phyloP scores from a whole-genome alignment of 2,113 vertebrate species.

The Choloepus hoffmanni region DNA sequence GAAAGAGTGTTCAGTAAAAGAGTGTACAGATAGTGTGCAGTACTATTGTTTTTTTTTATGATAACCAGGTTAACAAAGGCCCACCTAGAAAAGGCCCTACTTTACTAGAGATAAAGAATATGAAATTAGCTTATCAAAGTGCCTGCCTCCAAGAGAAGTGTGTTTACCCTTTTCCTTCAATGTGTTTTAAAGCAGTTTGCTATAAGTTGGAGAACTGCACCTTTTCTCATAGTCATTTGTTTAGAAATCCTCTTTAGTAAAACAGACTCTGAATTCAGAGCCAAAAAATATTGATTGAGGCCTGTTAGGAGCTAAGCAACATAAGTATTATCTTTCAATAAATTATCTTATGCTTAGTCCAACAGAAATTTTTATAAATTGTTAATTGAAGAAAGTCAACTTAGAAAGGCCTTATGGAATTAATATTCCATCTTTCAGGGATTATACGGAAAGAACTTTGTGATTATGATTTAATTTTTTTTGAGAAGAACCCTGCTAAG shows the following conservation, averaged over 20 bases:
- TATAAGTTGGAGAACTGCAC: conserved; percentile 27
- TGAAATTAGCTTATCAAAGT: neutral
- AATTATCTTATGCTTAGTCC: conserved; percentile 30
- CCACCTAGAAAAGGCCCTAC: neutral
- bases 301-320: neutral
- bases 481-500: conserved; percentile 31
- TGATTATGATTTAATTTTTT: conserved; percentile 38
- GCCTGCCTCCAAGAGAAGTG: neutral
- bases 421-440: neutral
- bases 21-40: neutral
- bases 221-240: neutral
- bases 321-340: conserved; percentile 16
- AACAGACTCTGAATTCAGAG: conserved; percentile 17
- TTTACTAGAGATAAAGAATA: conserved; percentile 43
- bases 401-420: conserved; percentile 22
- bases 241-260: conserved; percentile 48
- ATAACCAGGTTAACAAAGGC: conserved; percentile 19
- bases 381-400: conserved; percentile 41
- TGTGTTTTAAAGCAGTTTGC: conserved; percentile 50
- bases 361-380: conserved; percentile 35
- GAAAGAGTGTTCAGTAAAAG: neutral
- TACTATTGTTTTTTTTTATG: conserved; percentile 31
- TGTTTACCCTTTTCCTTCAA: neutral
- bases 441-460: neutral
- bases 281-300: conserved; percentile 12